Evolutionary conservation across 2,888 invertebrate genomes (phyloP).

Genomic region (Tipula helvola): DNA sequence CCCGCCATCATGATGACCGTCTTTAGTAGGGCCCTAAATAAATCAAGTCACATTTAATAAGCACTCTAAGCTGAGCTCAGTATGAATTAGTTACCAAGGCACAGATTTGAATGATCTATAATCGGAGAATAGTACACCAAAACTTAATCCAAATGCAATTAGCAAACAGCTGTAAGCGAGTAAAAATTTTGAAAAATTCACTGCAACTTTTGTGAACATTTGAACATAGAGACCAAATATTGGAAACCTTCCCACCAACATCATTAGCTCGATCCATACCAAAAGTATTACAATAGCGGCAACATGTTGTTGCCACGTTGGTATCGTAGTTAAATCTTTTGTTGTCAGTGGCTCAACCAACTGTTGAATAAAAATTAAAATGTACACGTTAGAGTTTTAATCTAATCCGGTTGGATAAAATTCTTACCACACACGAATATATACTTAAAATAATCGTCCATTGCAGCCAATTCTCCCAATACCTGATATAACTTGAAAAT

Average conservation of each 20-base stretch:
- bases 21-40: slow-evolving; percentile 44
- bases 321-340: slow-evolving; percentile 26
- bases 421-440: slow-evolving; percentile 49
- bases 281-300: slow-evolving; percentile 68
- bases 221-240: slow-evolving; percentile 76
- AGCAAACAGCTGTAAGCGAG: slow-evolving; percentile 68
- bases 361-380: neutral
- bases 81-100: slow-evolving; percentile 23
- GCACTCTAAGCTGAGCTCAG: neutral
- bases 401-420: neutral
- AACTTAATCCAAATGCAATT: slow-evolving; percentile 67
- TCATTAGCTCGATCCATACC: slow-evolving; percentile 74
- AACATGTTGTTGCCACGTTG: slow-evolving; percentile 65
- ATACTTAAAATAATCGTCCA: slow-evolving; percentile 63
- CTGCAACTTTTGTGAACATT: slow-evolving; percentile 76
- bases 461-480: slow-evolving; percentile 80
- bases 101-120: slow-evolving; percentile 57
- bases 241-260: slow-evolving; percentile 74
- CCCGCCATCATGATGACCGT: slow-evolving; percentile 84
- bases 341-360: slow-evolving; percentile 24
- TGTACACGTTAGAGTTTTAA: neutral
- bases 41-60: neutral
- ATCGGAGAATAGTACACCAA: slow-evolving; percentile 68
- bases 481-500: slow-evolving; percentile 55
- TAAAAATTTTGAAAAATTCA: slow-evolving; percentile 71